Evolutionary conservation across 2,888 invertebrate genomes (phyloP), one percentile per base, ranked within the genome.

Genomic region (Pocota personata): DNA sequence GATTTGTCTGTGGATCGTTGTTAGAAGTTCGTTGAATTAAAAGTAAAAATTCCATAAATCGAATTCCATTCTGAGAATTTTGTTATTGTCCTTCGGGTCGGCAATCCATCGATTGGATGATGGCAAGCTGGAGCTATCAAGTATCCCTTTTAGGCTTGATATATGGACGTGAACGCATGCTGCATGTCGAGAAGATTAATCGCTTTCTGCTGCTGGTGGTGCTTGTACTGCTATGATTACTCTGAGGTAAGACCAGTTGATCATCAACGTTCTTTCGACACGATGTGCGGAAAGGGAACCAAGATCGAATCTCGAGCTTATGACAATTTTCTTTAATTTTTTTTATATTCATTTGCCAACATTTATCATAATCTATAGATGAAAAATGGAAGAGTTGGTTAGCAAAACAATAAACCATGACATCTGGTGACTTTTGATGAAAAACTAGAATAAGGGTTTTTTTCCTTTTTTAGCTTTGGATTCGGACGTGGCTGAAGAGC

Each of bases 141-240:
- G 66, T 78, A 83, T 69, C 72, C 73, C 78, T 83, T 83, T 83
- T 83, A 57, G 72, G 73, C 50, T 84, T 79, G 83, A 79, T 84
- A 78, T 75, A 75, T 84, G 83, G 73, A 84, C 78, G 78, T 84
- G 83, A 84, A 75, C 83, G 83, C 78, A 84, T 84, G 83, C 83
- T 84, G 73, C 73, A 84, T 78, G 78, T 79, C 78, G 73, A 84
- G 73, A 84, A 79, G 83, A 84, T 84, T 84, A 84, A 84, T 84
- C 73, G 83, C 57, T 84, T 78, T 62, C 30, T 73, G 73, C 24
- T 73, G 55, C 72, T 58, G 71, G 3, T 62, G 57, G 3, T 37
- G 30, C 37, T 57, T 32, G n/a, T 57, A 21, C 37, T 72, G 24
- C 32, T 43, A 48, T 72, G 55, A 55, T 71, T 60, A 32, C 62